Conservation (phyloP, 2,113 vertebrate genomes). For the Hyla sarda region DNA sequence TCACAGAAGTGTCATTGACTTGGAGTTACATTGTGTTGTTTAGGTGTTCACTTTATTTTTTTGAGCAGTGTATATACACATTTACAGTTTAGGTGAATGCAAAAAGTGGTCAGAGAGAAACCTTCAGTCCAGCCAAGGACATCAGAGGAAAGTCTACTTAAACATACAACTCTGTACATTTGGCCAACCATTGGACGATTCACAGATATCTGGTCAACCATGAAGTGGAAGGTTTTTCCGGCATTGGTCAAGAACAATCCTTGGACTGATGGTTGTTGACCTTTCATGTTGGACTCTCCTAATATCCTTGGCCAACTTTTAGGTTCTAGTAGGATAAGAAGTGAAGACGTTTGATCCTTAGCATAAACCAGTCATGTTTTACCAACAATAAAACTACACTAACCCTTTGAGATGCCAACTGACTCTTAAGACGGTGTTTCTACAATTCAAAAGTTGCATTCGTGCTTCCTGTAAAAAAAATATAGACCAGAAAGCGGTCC, state of each 20-base stretch:
- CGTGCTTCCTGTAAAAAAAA: slow-evolving; percentile 34
- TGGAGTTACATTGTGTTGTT: too few species aligned
- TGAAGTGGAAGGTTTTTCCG: background rate
- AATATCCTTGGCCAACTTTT: background rate
- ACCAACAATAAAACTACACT: background rate
- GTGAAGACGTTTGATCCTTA: background rate
- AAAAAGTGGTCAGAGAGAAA: too few species aligned
- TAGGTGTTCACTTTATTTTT: too few species aligned
- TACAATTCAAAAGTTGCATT: slow-evolving; percentile 18
- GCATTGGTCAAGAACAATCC: background rate
- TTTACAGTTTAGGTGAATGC: too few species aligned
- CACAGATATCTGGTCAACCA: too few species aligned
- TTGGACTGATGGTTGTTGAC: too few species aligned
- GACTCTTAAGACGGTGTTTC: background rate
- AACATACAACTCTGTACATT: background rate
- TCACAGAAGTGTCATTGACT: too few species aligned
- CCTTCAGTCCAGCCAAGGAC: background rate
- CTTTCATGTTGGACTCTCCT: background rate
- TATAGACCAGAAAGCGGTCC: background rate
- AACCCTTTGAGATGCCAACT: slow-evolving; percentile 1
- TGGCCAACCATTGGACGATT: background rate
- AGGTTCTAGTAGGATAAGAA: background rate
- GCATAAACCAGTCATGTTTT: background rate
- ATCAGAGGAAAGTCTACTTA: background rate
- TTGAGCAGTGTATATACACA: too few species aligned